Conservation (phyloP, 1,140 invertebrate genomes). For the Euwallacea fornicatus region DNA sequence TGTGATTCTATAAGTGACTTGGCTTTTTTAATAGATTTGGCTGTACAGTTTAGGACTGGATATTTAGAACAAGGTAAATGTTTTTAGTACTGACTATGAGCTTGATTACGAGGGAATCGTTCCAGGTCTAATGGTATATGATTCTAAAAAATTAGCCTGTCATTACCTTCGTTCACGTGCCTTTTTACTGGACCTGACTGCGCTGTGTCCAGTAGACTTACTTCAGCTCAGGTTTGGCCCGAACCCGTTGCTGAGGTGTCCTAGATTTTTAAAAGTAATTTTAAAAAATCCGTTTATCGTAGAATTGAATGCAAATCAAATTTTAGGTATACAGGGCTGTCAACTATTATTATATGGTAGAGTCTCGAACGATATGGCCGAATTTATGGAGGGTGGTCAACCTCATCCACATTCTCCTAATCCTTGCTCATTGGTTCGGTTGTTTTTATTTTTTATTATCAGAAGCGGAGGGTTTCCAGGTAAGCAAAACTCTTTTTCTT, state of each 20-base stretch:
- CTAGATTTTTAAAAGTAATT: conserved; percentile 75
- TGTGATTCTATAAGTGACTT: conserved; percentile 84
- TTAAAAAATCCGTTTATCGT: background rate
- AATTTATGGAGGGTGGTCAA: conserved; percentile 96
- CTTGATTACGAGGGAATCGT: background rate
- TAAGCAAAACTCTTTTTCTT: conserved; percentile 44
- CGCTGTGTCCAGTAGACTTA: conserved; percentile 84
- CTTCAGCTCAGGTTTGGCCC: conserved; percentile 78
- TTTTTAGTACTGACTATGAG: background rate
- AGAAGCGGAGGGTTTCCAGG: conserved; percentile 85
- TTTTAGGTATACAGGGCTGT: conserved; percentile 83
- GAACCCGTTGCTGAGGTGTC: conserved; percentile 80
- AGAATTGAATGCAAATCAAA: background rate
- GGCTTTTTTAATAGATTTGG: conserved; percentile 84
- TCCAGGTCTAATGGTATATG: conserved; percentile 78
- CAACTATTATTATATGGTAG: conserved; percentile 94
- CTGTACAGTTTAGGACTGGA: conserved; percentile 91
- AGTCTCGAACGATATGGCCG: conserved; percentile 91
- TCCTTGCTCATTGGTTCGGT: conserved; percentile 95
- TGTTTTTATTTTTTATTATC: conserved; percentile 96
- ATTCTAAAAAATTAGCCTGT: conserved; percentile 83
- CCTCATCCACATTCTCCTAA: conserved; percentile 90
- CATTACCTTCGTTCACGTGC: conserved; percentile 85
- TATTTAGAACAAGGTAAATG: conserved; percentile 84
- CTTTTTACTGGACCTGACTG: conserved; percentile 83